Evolutionary conservation across 2,888 invertebrate species (phyloP).

Genomic region (Himalopsyche tibetana): DNA sequence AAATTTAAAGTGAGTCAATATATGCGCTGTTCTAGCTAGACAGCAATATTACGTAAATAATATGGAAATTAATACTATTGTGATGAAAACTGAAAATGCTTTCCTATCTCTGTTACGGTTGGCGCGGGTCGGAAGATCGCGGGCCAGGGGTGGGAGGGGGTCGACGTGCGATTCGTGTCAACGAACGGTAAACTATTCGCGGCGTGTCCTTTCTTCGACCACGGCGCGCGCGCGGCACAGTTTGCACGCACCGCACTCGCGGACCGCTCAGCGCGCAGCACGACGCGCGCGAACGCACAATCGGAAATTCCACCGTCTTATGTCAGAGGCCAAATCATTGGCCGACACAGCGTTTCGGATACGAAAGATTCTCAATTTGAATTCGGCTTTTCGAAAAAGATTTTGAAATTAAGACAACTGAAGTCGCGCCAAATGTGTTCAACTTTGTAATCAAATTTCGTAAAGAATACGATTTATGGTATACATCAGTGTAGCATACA

Average conservation of each 20-base stretch:
- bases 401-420: no score
- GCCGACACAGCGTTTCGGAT: conserved; percentile 26
- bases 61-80: no score
- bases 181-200: conserved; percentile 69
- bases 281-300: conserved; percentile 45
- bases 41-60: no score
- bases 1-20: no score
- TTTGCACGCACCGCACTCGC: conserved; percentile 48
- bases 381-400: conserved; percentile 7
- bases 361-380: conserved; percentile 22
- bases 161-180: conserved; percentile 67
- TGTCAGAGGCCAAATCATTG: conserved; percentile 43
- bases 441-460: no score
- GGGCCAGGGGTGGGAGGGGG: conserved; percentile 48
- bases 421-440: no score
- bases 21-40: no score
- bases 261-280: conserved; percentile 45
- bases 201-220: conserved; percentile 56
- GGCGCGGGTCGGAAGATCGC: conserved; percentile 32
- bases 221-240: conserved; percentile 44
- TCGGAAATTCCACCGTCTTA: conserved; percentile 43
- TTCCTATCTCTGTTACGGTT: conserved; percentile 27
- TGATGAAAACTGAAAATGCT: conserved; percentile 25
- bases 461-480: no score
- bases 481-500: no score